These are phyloP conservation scores for Apis dorsata DNA, from an alignment of 1,140 invertebrate genomes.

Conservation along the genomic window DNA sequence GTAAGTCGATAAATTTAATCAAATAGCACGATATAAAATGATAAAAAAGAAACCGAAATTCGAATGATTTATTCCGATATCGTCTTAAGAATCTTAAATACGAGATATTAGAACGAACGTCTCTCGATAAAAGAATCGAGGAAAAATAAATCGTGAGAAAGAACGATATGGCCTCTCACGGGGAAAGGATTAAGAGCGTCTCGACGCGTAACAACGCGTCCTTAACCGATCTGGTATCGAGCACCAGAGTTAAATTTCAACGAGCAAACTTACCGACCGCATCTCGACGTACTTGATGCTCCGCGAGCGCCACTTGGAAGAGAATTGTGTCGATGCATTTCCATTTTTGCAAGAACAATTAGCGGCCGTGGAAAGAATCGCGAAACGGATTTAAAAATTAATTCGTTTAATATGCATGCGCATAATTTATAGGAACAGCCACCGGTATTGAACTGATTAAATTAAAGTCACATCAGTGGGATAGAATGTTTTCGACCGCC, in stretches of 20 bases:
- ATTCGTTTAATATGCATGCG: constrained; percentile 36
- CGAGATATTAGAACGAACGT: neutral
- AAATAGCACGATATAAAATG: neutral
- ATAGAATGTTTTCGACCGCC: neutral
- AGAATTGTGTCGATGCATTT: constrained; percentile 26
- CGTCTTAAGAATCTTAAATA: neutral
- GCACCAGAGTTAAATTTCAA: constrained; percentile 9
- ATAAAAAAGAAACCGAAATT: neutral
- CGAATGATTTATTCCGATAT: neutral
- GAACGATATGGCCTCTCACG: neutral
- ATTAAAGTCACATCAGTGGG: neutral
- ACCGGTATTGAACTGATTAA: constrained; percentile 12
- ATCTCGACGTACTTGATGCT: neutral
- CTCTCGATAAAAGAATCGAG: neutral
- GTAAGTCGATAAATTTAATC: neutral
- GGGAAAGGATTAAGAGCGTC: constrained; percentile 13
- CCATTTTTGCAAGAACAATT: constrained; percentile 36
- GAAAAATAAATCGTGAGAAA: neutral
- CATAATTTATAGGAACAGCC: constrained; percentile 19
- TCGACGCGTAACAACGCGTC: constrained; percentile 14
- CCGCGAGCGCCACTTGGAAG: neutral
- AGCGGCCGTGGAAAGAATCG: neutral
- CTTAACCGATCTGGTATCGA: constrained; percentile 2
- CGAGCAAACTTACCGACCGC: constrained; percentile 8
- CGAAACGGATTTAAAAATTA: constrained; percentile 18